These are phyloP conservation scores for Zaprionus nigranus DNA, from an alignment of 1,140 invertebrate genomes.

Conservation along the genomic window DNA sequence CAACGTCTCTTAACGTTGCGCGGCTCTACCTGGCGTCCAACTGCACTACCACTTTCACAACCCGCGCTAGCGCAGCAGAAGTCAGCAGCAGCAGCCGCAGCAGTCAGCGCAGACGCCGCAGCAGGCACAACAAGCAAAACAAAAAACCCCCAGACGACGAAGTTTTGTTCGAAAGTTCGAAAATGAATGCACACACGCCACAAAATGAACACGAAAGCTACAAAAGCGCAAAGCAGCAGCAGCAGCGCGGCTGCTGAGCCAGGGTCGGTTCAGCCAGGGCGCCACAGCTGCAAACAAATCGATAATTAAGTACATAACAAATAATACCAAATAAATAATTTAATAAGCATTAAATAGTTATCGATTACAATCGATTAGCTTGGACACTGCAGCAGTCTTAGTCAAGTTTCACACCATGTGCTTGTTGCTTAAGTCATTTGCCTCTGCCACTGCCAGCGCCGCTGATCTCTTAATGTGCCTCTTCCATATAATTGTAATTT, in stretches of 20 bases:
- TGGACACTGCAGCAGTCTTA: not conserved
- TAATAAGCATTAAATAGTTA: no score
- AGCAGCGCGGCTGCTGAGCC: constrained; percentile 2
- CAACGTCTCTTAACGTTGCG: constrained; percentile 6
- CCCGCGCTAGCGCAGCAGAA: constrained; percentile 27
- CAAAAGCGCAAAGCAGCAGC: constrained; percentile 39
- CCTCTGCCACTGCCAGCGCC: not conserved
- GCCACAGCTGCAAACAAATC: not conserved
- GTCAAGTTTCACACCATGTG: not conserved
- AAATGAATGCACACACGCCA: constrained; percentile 67
- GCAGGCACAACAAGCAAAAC: constrained; percentile 47
- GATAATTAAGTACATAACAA: not conserved
- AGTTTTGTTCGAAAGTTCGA: constrained; percentile 64
- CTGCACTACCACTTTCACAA: constrained; percentile 74
- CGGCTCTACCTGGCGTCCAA: constrained; percentile 33
- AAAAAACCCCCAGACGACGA: constrained; percentile 48
- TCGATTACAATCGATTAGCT: no score
- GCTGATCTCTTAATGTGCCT: no score
- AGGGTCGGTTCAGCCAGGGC: constrained; percentile 59
- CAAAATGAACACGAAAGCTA: constrained; percentile 63
- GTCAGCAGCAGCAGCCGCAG: constrained; percentile 18
- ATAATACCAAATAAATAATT: no score
- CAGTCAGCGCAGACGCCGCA: constrained; percentile 32
- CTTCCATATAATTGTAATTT: not conserved
- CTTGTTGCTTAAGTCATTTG: constrained; percentile 72